Base-by-base conservation (phyloP, 1,140 invertebrate species). In the Babylonia areolata region DNA sequence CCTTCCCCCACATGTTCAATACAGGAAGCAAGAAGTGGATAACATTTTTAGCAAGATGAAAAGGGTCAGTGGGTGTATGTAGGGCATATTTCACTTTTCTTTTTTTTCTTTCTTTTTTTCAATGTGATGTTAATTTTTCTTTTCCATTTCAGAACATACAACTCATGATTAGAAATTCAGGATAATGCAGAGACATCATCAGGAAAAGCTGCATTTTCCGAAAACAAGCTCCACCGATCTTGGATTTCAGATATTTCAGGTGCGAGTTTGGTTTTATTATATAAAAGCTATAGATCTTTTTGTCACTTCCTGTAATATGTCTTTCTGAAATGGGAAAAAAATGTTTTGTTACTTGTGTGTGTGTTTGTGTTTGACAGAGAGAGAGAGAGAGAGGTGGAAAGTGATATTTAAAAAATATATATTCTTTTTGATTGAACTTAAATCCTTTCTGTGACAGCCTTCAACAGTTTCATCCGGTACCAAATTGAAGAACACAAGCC, bases 171-270 rank as follows among this genome's bases (percentile, higher is more conserved):
- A 15, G 31, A 35, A 28, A 9, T 40, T 77, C 15, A 12, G 2
- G 42, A 80, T 40, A 80, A 80, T 80, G 78, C 78, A 80, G 42
- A 40, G 78, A 39, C 78, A 80, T 42, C 42, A 80, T 15, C 78
- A 80, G 39, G 39, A 80, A 54, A 80, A 54, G 78, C 20, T 80
- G 31, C 78, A 80, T 28, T 46, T n/a, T 5, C 12, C 46, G 2
- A 80, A 54, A 54, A 15, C 78, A 15, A 15, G 15, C 3, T 33
- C 5, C 78, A 31, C 31, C 2, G 46, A 80, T 54, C 12, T 54
- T 54, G 23, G 28, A 39, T 80, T 80, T 80, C 78, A 80, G 31
- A 51, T 54, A 54, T 51, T 80, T 80, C 39, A 80, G 78, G 78
- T 80, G 31, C 6, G 15, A 35, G n/a, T 31, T 2, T 51, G 15